phyloP scores from a whole-genome alignment of 2,888 invertebrate genomes.

The Antheraea assamensis region DNA sequence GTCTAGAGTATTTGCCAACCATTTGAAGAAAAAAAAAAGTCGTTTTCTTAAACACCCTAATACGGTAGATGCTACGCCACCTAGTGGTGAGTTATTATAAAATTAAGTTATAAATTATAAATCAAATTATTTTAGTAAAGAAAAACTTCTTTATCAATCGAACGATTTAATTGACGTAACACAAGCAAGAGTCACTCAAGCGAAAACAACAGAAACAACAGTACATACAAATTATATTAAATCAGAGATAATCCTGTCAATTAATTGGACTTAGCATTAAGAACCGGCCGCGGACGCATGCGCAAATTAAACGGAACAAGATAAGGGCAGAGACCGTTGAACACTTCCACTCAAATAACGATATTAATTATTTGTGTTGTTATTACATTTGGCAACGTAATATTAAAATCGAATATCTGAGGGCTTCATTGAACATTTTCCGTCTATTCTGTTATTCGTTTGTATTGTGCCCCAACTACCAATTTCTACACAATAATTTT shows the following conservation, averaged over 20 bases:
- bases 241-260: conserved; percentile 82
- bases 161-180: conserved; percentile 51
- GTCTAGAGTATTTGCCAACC: no score
- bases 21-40: no score
- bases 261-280: conserved; percentile 79
- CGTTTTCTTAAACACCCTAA: no score
- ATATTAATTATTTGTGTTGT: conserved; percentile 50
- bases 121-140: neutral
- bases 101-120: no score
- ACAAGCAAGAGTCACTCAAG: conserved; percentile 52
- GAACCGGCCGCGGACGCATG: conserved; percentile 75
- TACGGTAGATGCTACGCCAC: no score
- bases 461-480: neutral
- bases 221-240: conserved; percentile 75
- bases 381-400: conserved; percentile 25
- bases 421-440: neutral
- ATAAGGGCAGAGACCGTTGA: conserved; percentile 52
- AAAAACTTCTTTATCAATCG: conserved; percentile 40
- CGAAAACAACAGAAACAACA: conserved; percentile 75
- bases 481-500: neutral
- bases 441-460: neutral
- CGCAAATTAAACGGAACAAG: conserved; percentile 66
- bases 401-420: conserved; percentile 27
- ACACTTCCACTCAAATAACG: conserved; percentile 50
- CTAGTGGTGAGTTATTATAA: no score